These are phyloP conservation scores for Spilogale gracilis DNA, from an alignment of 2,113 vertebrate species.

Conservation along the genomic window DNA sequence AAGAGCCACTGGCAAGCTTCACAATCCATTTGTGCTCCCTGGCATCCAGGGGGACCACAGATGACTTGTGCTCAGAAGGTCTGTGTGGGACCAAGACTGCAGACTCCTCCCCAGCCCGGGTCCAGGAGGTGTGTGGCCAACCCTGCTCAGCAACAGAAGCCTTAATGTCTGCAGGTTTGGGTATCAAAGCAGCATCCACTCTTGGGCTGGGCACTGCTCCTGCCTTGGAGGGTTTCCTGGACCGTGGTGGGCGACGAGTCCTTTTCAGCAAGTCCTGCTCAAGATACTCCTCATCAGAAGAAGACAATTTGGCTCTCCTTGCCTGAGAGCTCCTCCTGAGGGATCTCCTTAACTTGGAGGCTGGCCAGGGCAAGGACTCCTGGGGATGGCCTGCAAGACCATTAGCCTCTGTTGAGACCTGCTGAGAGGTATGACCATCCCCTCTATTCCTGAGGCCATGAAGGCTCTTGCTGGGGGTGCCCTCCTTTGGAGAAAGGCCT, in stretches of 20 bases:
- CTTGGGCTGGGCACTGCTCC: constrained; percentile 86
- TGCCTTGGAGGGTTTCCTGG: constrained; percentile 80
- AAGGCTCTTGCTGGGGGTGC: background rate
- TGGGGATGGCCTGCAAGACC: background rate
- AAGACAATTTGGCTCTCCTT: constrained; percentile 1
- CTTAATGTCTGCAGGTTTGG: constrained; percentile 7
- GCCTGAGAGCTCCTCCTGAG: constrained; percentile 56
- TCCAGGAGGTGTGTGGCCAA: background rate
- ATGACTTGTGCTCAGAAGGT: constrained; percentile 72
- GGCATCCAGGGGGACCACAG: constrained; percentile 90
- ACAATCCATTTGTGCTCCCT: constrained; percentile 95
- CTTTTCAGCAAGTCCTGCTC: constrained; percentile 61
- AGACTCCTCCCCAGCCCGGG: background rate
- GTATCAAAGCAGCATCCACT: constrained; percentile 82
- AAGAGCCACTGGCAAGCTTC: constrained; percentile 90
- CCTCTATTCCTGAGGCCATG: background rate
- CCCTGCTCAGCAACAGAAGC: background rate
- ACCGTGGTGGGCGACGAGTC: constrained; percentile 44
- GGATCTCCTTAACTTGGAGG: background rate
- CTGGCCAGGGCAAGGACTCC: background rate
- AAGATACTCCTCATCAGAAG: constrained; percentile 72
- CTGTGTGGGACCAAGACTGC: constrained; percentile 5
- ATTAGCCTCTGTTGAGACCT: background rate
- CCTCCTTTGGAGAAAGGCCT: background rate
- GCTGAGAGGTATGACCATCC: background rate